Base-by-base conservation (phyloP, 2,113 vertebrate species). In the Caracal caracal region DNA sequence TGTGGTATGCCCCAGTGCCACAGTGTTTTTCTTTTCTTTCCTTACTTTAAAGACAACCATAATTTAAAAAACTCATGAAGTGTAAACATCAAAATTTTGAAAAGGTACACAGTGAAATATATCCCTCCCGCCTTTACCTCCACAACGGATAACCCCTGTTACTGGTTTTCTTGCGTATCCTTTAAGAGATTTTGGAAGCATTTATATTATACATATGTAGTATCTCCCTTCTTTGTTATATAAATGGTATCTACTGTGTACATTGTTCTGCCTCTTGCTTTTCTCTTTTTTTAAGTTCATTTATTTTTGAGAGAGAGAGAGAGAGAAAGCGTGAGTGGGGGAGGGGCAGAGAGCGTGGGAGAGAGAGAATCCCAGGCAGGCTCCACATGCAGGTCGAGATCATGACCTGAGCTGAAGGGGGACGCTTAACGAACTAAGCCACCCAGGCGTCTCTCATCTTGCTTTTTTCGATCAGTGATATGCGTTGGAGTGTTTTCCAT, bases 21-120 rank as follows among this genome's bases (percentile, higher is more conserved):
- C 6, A 56, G 30, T 59, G 3, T 17, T 78, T 93, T 28, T 20
- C 35, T 83, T 68, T 84, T 56, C 37, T 30, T 35, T 2, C 20
- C 35, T 30, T 63, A 1, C 33, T 66, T 28, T 22, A 87, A 82
- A 28, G 82, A 68, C 11, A 81, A 75, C 40, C 33, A n/a, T 87
- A 83, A 93, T 78, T 86, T 83, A 1, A 28, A 61, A 51, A 81
- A 81, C 80, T 90, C 43, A 73, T 86, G 47, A 71, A 22, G 35
- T 86, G 90, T 86, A 80, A 93, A 90, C 10, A 37, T 80, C 51
- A 85, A 47, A 93, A 43, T 35, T 78, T 79, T 51, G 22, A 90
- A 70, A 61, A 93, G 59, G 19, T 47, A 8, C 17, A 47, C 9
- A 33, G 43, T 79, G 80, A 90, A 90, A 79, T 85, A 28, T 56